Base-by-base conservation (phyloP, 2,797 vertebrate genomes). In the Pseudopleuronectes americanus region DNA sequence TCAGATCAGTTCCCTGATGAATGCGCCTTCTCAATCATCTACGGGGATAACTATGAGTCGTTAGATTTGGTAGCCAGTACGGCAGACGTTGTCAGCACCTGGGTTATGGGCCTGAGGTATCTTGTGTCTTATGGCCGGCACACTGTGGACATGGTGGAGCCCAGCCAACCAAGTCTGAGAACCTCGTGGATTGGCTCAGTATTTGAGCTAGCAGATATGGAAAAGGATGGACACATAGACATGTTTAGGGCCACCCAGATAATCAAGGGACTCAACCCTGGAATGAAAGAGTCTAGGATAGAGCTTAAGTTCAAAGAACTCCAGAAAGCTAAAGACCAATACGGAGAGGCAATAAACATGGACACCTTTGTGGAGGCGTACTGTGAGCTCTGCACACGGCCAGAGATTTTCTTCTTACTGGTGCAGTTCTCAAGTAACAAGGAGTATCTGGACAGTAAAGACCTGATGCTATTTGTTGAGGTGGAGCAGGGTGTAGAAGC, bases 391-490 rank as follows among this genome's bases (percentile, higher is more conserved):
- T 97, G 96, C 84, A 98, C 97, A n/a, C 92, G 96, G 24, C 95
- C 97, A 0, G 97, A 98, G 84, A 96, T 97, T 66, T 98, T 96
- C 77, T 98, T 98, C 81, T 87, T 98, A 54, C 84, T 98, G 77
- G 95, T 98, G 72, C 97, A 98, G 88, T 97, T 97, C 86, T 98
- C 97, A 74, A 97, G 96, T 91, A 96, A 98, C 93, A 97, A 97
- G 86, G 97, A 97, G 75, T 97, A 95, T 81, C 92, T 98, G 82
- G 96, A 96, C 80, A 94, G 95, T 73, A 97, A 96, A 87, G 97
- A 98, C 90, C 89, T 98, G 79, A 95, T 96, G 93, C 90, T 96
- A 14, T 98, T 97, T 63, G 92, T 97, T 53, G 97, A 98, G 74
- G 95, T 96, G 48, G 97, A 98, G 84, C 97, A 98, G 85, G 97